Percentiles rank a stretch among this genome's conserved stretches.
Conservation (phyloP, 2,797 vertebrate genomes). For the Ptychadena robeensis region DNA sequence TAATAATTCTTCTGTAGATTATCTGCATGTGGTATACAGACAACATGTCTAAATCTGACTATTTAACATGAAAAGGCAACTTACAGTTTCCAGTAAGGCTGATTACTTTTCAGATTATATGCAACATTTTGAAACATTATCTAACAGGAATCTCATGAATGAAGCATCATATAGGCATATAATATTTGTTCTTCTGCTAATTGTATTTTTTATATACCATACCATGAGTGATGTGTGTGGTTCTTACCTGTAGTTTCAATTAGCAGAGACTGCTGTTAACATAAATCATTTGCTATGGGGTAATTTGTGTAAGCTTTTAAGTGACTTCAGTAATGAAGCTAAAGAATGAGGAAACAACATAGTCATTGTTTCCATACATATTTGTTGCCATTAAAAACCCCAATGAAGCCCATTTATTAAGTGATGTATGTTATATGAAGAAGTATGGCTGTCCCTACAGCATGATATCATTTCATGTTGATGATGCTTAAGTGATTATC, state of each 20-base stretch:
- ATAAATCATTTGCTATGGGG: slow-evolving; percentile 7
- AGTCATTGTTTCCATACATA: slow-evolving; percentile 9
- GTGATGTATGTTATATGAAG: neutral
- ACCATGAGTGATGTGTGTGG: neutral
- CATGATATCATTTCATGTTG: neutral
- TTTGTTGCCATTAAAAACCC: slow-evolving; percentile 12
- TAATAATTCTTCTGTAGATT: too few relatives aligned
- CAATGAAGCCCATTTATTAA: slow-evolving; percentile 1
- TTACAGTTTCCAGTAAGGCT: too few relatives aligned
- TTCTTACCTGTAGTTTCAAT: neutral
- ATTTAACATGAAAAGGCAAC: too few relatives aligned
- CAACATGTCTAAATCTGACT: too few relatives aligned
- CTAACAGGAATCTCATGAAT: too few relatives aligned
- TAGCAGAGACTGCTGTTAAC: neutral
- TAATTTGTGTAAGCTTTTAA: slow-evolving; percentile 7
- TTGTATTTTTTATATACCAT: neutral
- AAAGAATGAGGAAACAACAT: neutral
- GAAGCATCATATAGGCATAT: too few relatives aligned
- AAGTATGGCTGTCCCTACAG: neutral
- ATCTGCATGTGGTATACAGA: too few relatives aligned
- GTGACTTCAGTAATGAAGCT: slow-evolving; percentile 5
- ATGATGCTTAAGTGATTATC: neutral
- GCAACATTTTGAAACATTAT: too few relatives aligned
- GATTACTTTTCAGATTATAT: too few relatives aligned
- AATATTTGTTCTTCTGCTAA: neutral